These are phyloP conservation scores for Bombus soroeensis DNA, from an alignment of 1,140 invertebrate species.

Conservation along the genomic window DNA sequence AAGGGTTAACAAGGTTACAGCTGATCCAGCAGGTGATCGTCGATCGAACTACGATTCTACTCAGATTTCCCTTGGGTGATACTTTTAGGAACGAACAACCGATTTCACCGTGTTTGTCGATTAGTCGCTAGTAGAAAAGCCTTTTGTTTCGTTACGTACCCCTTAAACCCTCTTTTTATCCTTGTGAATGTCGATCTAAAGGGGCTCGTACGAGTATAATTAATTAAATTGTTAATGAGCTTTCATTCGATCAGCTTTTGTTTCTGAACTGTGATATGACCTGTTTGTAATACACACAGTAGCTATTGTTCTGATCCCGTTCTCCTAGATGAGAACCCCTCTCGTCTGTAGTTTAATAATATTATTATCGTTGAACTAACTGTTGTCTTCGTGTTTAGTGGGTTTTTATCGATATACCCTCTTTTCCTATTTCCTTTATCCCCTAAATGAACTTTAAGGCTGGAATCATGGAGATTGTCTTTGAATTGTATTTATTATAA, in stretches of 20 bases:
- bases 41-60: conserved; percentile 53
- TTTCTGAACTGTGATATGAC: conserved; percentile 17
- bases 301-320: conserved; percentile 43
- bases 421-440: neutral
- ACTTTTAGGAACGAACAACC: conserved; percentile 19
- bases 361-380: conserved; percentile 59
- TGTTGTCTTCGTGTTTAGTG: conserved; percentile 53
- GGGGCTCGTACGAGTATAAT: conserved; percentile 19
- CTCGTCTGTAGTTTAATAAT: conserved; percentile 56
- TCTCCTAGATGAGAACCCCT: conserved; percentile 1
- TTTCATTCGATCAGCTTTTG: conserved; percentile 27
- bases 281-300: conserved; percentile 47
- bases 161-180: neutral
- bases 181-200: conserved; percentile 7
- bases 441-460: neutral
- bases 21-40: conserved; percentile 83
- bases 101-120: conserved; percentile 20
- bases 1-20: conserved; percentile 82
- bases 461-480: neutral
- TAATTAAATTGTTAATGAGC: conserved; percentile 43
- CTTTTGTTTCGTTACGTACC: conserved; percentile 10
- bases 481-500: neutral
- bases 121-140: conserved; percentile 21
- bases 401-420: conserved; percentile 27
- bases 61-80: conserved; percentile 31